Base-by-base conservation (phyloP, 2,888 invertebrate species). In the Synanthedon myopaeformis region DNA sequence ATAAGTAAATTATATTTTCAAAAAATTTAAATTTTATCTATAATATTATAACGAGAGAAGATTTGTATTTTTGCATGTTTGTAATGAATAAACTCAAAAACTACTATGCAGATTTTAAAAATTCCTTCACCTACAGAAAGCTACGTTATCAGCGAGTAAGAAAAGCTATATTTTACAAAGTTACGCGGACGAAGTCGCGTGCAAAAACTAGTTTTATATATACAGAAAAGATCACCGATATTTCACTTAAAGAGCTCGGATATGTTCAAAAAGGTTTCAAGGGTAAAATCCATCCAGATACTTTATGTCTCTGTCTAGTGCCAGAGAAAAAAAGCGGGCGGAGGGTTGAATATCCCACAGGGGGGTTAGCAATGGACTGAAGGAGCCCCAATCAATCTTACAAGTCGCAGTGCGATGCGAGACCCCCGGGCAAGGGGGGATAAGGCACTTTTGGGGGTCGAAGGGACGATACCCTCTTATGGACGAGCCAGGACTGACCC, bases 351-450 rank as follows among this genome's bases (percentile, higher is more conserved):
- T 81, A 81, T 80, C 84, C 81, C 83, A 65, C 79, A 77, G 69
- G 77, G 79, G 74, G 77, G 81, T 67, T 76, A 72, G 85, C 82
- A 83, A 85, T 84, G 88, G 88, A 87, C 87, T 87, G 82, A 84
- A 87, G 87, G 85, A 85, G 87, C 82, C 85, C 88, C 88, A 88
- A 88, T 88, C 88, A 88, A 88, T 88, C 88, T 88, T 88, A 84
- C 85, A 84, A 87, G 86, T 86, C 86, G 84, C 82, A 74, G 69
- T 73, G 79, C 75, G 72, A 70, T 69, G 72, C 49, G 49, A 23
- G 62, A 64, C 63, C 56, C 51, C 42, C 51, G 53, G 56, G 53
- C 64, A 66, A 67, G 67, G 61, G 66, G 66, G 67, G 70, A 71
- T 72, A 74, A 60, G 62, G 68, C 67, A 68, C 72, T 74, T 74